phyloP scores from a whole-genome alignment of 2,797 vertebrate species.

The Pangasius djambal region DNA sequence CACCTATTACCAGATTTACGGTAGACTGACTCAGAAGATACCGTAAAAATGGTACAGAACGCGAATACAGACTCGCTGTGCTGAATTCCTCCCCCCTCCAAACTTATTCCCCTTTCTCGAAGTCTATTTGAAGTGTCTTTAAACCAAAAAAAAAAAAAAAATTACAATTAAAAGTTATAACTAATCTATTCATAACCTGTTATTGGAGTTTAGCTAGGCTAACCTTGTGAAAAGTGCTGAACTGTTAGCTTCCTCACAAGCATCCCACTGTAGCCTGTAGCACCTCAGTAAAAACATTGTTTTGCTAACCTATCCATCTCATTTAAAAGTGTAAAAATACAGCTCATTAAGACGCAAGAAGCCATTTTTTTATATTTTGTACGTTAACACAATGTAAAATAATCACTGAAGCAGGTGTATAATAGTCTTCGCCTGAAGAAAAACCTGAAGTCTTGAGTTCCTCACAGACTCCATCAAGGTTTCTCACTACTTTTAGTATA shows the following conservation, averaged over 20 bases:
- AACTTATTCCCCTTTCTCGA: background rate
- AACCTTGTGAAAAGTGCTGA: background rate
- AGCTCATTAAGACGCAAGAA: background rate
- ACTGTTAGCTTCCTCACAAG: background rate
- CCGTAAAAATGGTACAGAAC: conserved; percentile 68
- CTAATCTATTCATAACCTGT: background rate
- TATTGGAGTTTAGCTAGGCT: background rate
- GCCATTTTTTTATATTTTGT: background rate
- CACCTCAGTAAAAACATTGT: background rate
- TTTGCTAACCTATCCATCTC: background rate
- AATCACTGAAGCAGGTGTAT: background rate
- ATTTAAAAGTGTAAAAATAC: background rate
- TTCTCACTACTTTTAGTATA: background rate
- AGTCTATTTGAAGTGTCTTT: background rate
- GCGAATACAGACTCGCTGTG: background rate
- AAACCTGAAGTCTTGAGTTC: background rate
- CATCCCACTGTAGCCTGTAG: background rate
- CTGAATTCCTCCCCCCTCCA: background rate
- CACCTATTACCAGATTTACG: conserved; percentile 40
- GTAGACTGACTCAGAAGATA: conserved; percentile 28
- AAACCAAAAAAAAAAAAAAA: background rate
- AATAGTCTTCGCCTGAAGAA: background rate
- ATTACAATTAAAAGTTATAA: background rate
- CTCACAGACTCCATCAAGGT: background rate
- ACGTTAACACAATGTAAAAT: background rate